Percentiles rank a stretch among this genome's conserved stretches.
Evolutionary conservation across 2,113 vertebrate genomes (phyloP).

Genomic region (Struthidea cinerea): DNA sequence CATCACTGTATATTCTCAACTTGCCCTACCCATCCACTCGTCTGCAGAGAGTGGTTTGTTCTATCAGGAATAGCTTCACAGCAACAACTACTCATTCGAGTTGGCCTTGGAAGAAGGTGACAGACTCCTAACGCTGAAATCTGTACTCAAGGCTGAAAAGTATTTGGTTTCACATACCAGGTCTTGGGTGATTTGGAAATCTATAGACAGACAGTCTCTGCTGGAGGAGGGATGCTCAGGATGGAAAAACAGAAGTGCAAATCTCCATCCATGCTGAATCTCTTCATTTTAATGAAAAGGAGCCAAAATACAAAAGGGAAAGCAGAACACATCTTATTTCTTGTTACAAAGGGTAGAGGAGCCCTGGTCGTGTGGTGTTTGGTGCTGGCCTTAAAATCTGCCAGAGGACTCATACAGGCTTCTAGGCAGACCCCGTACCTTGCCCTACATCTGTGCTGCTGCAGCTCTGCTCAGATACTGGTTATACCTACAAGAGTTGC

Average conservation of each 20-base stretch:
- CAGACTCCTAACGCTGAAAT: background rate
- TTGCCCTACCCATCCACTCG: background rate
- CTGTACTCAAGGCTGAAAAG: background rate
- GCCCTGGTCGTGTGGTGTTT: background rate
- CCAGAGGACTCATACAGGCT: background rate
- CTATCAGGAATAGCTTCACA: background rate
- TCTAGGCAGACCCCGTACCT: background rate
- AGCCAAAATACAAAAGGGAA: background rate
- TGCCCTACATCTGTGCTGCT: background rate
- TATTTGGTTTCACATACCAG: background rate
- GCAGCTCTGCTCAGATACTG: background rate
- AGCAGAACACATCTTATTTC: background rate
- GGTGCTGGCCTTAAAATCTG: background rate
- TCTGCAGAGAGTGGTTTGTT: background rate
- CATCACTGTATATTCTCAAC: background rate
- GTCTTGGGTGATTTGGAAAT: background rate
- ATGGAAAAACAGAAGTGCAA: background rate
- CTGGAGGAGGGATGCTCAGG: background rate
- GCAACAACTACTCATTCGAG: background rate
- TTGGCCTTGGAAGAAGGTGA: background rate
- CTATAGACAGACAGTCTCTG: background rate
- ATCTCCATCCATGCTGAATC: background rate
- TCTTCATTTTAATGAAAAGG: background rate
- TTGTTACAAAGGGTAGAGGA: background rate
- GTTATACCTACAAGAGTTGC: background rate